Evolutionary conservation across 2,797 vertebrate genomes (phyloP), one percentile per base, ranked within the genome.

Genomic region (Alosa sapidissima): DNA sequence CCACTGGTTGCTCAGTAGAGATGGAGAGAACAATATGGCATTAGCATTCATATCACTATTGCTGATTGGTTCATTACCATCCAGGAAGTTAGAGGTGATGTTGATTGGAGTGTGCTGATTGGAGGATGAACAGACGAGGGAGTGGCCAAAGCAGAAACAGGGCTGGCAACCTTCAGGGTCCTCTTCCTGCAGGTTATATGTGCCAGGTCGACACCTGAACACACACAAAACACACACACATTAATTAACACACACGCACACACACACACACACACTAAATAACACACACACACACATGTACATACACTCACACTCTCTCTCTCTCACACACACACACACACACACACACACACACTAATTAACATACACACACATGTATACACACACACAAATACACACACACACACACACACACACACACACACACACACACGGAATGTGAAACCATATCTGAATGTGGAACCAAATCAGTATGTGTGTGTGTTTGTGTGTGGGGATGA

Each of bases 111-210:
- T 88, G 2, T 96, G 95, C 55, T 89, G 91, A 0, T 85, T 65
- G 8, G 97, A 95, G 0, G 92, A 94, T 0, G 72, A 83, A 84
- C 98, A 99, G 84, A 91, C 97, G 0, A 92, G 92, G 0, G 98
- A 98, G 91, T 98, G 98, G n/a, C 97, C 96, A 0, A 94, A 97
- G 90, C 98, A 99, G 94, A 99, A 99, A 89, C 98, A 99, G 19
- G 93, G 89, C 86, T 92, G 95, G 90, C 98, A 99, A 82, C 98
- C 97, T 0, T 84, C 49, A 0, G 94, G 93, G 88, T 96, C 96
- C 83, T 88, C 91, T 81, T 90, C 87, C 88, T 97, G 96, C 2
- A 98, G 92, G 91, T 96, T 96, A 88, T 98, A 98, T 24, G 95
- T 96, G 2, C 97, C 98, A 0, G 95, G 97, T 84, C 95, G 96